Base-by-base conservation (phyloP, 2,888 invertebrate species). In the Amphimallon solstitiale region DNA sequence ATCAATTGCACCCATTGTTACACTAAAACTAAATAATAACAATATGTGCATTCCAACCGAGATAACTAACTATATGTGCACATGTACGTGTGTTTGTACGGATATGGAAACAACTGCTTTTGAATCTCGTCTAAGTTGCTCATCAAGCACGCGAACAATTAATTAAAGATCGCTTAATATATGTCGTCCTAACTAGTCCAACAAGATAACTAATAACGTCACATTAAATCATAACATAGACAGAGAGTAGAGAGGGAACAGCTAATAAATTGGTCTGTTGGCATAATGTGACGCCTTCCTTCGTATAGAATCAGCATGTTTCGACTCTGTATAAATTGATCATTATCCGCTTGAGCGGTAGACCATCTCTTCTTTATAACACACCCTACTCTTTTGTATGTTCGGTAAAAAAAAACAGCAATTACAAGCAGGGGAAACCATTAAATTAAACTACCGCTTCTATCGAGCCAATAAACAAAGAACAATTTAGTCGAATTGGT, bases 251-350 rank as follows among this genome's bases (percentile, higher is more conserved):
- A 45, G 17, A 40, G 9, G 23, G 29, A 19, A 12, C 23, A 43
- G 40, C 43, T 56, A 56, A 56, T 56, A 43, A 56, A 43, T 43
- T 23, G 43, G 34, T 51, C 43, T 54, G 52, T 35, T 35, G 56
- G 51, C 63, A 56, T 52, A 63, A 63, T 63, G 63, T 52, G 65
- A 68, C 63, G 52, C 59, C 63, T 68, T 68, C 66, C 63, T 66
- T 68, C 23, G 43, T 60, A 63, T 54, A 56, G 51, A 52, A 68
- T 68, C 68, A 34, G 35, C 66, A 63, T 63, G 68, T 64, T 64
- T 63, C 65, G 61, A 51, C 64, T 40, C 43, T 63, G 63, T 62
- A 65, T 65, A 69, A 68, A 69, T 69, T 69, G 69, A 56, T 56
- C 56, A 56, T 56, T 56, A 56, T 56, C 56, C 56, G 56, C 56